Base-by-base conservation (phyloP, 53 echinoderm and acorn worm species). In the Echinometra lucunter region DNA sequence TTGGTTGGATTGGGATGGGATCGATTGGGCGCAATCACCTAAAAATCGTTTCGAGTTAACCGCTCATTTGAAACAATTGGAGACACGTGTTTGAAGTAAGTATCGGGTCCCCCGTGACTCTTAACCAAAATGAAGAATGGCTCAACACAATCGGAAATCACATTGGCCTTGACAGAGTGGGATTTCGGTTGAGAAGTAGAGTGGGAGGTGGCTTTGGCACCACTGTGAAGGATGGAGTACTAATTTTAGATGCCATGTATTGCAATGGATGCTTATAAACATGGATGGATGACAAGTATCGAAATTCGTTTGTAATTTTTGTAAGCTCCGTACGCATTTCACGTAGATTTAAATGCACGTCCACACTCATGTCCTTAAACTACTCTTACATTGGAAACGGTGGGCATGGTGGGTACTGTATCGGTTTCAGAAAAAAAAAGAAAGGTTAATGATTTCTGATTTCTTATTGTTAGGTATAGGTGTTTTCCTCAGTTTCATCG, bases 101-200 rank as follows among this genome's bases (percentile, higher is more conserved):
- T 47, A 85, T 85, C 10, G 85, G 1, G 45, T 85, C 85, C 49
- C 85, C 30, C 19, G 49, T 25, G 85, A 47, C 49, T 85, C 47
- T 45, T 49, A 28, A 47, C 85, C 49, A 85, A 85, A 30, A 47
- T 49, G 19, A 85, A 85, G 49, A 49, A 85, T n/a, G 85, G 85
- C 85, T 85, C 8, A 85, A 85, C 85, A 85, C 85, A 85, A 85
- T 85, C 85, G 45, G 85, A 85, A 85, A 85, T 85, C 28, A 47
- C 15, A 85, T 85, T 85, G 49, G 45, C 49, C 45, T 85, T 16
- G 85, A 85, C 85, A 47, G 85, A 85, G 49, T 35, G 4, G 49
- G 85, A 38, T 38, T 37, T 81, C 23, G 40, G 40, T 38, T 15
- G 38, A 42, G 81, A 42, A 17, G 19, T 3, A 38, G 23, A 38